Conservation (phyloP, 2,797 vertebrate species). For the Atherinosoma microstoma region DNA sequence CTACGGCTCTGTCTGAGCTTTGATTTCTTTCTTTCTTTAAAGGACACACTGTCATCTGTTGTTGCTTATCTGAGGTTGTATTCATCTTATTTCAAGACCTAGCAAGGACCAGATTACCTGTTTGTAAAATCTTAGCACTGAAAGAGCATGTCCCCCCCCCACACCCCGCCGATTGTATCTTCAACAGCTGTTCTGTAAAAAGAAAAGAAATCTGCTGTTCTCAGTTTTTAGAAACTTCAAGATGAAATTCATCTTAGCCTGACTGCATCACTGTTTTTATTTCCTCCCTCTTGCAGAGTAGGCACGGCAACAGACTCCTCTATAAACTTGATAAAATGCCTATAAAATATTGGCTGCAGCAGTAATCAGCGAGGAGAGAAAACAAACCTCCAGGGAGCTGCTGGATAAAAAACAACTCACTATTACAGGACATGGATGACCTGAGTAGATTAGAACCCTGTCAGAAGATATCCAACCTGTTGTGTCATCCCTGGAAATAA, state of each 20-base stretch:
- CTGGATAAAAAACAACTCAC: conserved; percentile 44
- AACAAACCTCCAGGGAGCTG: conserved; percentile 34
- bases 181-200: background rate
- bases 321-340: conserved; percentile 56
- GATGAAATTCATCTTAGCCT: conserved; percentile 12
- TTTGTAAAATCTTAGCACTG: background rate
- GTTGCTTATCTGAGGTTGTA: background rate
- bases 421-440: conserved; percentile 43
- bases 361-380: conserved; percentile 31
- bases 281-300: conserved; percentile 29
- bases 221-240: conserved; percentile 17
- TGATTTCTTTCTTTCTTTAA: too few relatives aligned
- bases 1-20: too few relatives aligned
- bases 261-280: conserved; percentile 10
- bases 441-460: conserved; percentile 34
- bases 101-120: too few relatives aligned
- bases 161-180: too few relatives aligned
- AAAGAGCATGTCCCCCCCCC: too few relatives aligned
- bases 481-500: conserved; percentile 12
- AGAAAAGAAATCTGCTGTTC: background rate
- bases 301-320: conserved; percentile 24
- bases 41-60: background rate
- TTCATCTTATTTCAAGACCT: too few relatives aligned
- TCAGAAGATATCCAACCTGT: conserved; percentile 46
- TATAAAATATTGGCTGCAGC: conserved; percentile 42